Evolutionary conservation across 1,140 invertebrate genomes (phyloP).

Genomic region (Pachypsylla venusta): DNA sequence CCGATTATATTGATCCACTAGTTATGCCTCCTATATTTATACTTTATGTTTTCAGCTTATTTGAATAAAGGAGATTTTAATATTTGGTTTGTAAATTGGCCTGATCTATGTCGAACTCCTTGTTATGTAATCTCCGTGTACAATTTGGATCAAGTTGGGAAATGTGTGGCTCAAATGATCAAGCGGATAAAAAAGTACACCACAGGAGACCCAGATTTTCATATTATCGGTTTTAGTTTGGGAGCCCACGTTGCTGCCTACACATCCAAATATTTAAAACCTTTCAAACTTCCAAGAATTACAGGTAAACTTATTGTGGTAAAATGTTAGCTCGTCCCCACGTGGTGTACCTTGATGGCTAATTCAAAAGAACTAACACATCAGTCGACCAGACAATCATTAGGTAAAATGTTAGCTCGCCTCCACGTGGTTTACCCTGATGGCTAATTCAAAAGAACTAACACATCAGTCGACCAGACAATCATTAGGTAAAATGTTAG

Average conservation of each 20-base stretch:
- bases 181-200: slow-evolving; percentile 35
- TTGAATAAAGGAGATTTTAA: slow-evolving; percentile 41
- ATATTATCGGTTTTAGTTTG: slow-evolving; percentile 53
- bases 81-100: slow-evolving; percentile 49
- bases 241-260: slow-evolving; percentile 46
- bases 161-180: slow-evolving; percentile 40
- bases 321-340: no score
- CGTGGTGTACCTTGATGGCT: no score
- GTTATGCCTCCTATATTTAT: no score
- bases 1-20: no score
- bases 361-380: no score
- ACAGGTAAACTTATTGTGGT: slow-evolving; percentile 39
- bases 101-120: slow-evolving; percentile 38
- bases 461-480: no score
- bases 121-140: slow-evolving; percentile 47
- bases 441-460: no score
- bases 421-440: no score
- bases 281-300: slow-evolving; percentile 39
- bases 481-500: no score
- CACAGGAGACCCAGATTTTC: slow-evolving; percentile 31
- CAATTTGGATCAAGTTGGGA: slow-evolving; percentile 44
- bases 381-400: no score
- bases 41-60: slow-evolving; percentile 36
- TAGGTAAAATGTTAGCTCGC: no score
- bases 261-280: slow-evolving; percentile 36